Conservation (phyloP, 2,797 vertebrate species). For the Acanthis flammea region DNA sequence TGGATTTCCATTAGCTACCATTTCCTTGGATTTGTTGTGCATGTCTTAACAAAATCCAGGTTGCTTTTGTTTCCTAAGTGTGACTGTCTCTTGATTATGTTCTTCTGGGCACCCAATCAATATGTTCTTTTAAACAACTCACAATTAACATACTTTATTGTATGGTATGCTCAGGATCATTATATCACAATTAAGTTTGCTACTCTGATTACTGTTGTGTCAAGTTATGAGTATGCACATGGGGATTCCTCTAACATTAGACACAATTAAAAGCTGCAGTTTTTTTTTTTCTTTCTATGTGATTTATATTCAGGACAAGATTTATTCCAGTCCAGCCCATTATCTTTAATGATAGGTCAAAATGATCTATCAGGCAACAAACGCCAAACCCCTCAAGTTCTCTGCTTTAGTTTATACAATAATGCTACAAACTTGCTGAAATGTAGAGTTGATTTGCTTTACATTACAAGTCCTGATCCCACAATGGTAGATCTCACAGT, state of each 20-base stretch:
- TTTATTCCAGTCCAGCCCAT: background rate
- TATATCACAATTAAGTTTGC: slow-evolving; percentile 46
- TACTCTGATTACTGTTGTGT: background rate
- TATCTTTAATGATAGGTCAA: slow-evolving; percentile 21
- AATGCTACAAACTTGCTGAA: background rate
- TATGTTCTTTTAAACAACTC: background rate
- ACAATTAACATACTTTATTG: background rate
- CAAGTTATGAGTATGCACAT: slow-evolving; percentile 1
- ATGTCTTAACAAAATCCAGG: background rate
- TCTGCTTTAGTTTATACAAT: background rate
- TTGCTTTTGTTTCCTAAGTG: background rate
- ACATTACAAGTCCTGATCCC: background rate
- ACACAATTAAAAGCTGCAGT: slow-evolving; percentile 29
- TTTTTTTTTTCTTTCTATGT: background rate
- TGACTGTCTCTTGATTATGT: background rate
- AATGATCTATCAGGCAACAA: background rate
- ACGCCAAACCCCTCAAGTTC: background rate
- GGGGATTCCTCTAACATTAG: background rate
- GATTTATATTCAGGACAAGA: slow-evolving; percentile 2
- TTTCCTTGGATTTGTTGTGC: background rate
- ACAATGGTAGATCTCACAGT: background rate
- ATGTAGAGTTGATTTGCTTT: background rate
- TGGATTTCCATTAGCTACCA: background rate
- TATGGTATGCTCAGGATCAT: background rate
- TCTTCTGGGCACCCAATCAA: background rate